These are phyloP conservation scores for Falco rusticolus DNA, from an alignment of 2,797 vertebrate genomes.

Conservation along the genomic window DNA sequence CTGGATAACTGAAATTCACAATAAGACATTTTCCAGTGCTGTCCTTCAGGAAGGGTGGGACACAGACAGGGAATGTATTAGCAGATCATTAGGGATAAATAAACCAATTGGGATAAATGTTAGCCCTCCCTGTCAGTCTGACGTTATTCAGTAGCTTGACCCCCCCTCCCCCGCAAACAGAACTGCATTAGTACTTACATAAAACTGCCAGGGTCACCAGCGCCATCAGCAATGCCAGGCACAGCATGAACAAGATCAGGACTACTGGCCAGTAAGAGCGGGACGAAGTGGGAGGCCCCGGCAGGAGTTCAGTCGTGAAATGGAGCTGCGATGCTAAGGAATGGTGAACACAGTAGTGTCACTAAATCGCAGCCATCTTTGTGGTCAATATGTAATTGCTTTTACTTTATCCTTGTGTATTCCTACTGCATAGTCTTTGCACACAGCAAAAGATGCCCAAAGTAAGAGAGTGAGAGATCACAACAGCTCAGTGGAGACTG, in stretches of 20 bases:
- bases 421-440: background rate
- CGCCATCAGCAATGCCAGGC: background rate
- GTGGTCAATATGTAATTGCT: background rate
- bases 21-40: background rate
- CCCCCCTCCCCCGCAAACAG: background rate
- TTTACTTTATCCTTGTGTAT: background rate
- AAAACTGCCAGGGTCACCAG: background rate
- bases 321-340: background rate
- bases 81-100: background rate
- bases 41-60: background rate
- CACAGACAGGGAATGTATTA: background rate
- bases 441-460: background rate
- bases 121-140: background rate
- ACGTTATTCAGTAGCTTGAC: background rate
- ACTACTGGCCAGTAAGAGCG: background rate
- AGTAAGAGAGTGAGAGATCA: background rate
- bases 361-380: background rate
- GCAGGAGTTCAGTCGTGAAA: background rate
- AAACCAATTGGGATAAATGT: background rate
- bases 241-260: background rate
- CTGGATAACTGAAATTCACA: constrained; percentile 9
- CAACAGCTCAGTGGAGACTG: background rate
- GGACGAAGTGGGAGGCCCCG: background rate
- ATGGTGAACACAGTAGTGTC: background rate
- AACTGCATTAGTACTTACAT: background rate